These are phyloP conservation scores for Emmelina monodactyla DNA, from an alignment of 2,888 invertebrate genomes.

Conservation along the genomic window DNA sequence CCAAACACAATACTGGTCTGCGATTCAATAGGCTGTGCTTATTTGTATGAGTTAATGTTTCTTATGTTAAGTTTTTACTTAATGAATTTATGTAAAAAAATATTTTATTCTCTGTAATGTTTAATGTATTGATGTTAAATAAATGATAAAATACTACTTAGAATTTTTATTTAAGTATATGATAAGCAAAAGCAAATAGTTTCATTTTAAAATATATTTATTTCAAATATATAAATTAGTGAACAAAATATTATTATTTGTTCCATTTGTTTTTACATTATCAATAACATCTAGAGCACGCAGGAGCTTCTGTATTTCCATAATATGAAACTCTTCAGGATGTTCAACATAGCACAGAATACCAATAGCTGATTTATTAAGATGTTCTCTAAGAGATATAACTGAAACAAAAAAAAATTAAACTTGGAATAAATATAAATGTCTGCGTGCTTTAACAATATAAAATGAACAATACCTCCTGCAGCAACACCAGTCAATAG, in stretches of 20 bases:
- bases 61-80: slow-evolving; percentile 30
- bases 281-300: slow-evolving; percentile 31
- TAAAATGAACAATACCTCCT: slow-evolving; percentile 35
- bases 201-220: slow-evolving; percentile 2
- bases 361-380: slow-evolving; percentile 30
- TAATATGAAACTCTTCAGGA: slow-evolving; percentile 35
- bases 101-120: slow-evolving; percentile 30
- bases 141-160: slow-evolving; percentile 22
- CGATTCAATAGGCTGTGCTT: slow-evolving; percentile 63
- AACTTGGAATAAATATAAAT: too few relatives aligned
- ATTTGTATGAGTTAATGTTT: slow-evolving; percentile 37
- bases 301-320: slow-evolving; percentile 33
- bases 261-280: too few relatives aligned
- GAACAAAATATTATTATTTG: too few relatives aligned
- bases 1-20: slow-evolving; percentile 49
- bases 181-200: not conserved
- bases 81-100: slow-evolving; percentile 23
- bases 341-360: slow-evolving; percentile 42
- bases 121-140: slow-evolving; percentile 40
- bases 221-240: slow-evolving; percentile 49
- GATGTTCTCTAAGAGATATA: slow-evolving; percentile 37
- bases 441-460: not conserved
- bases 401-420: slow-evolving; percentile 31
- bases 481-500: slow-evolving; percentile 52
- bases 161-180: slow-evolving; percentile 3